A percentile compares a stretch with the other conserved stretches of the same genome.
Evolutionary conservation across 1,140 invertebrate genomes (phyloP).

Genomic region (Anastrepha ludens): DNA sequence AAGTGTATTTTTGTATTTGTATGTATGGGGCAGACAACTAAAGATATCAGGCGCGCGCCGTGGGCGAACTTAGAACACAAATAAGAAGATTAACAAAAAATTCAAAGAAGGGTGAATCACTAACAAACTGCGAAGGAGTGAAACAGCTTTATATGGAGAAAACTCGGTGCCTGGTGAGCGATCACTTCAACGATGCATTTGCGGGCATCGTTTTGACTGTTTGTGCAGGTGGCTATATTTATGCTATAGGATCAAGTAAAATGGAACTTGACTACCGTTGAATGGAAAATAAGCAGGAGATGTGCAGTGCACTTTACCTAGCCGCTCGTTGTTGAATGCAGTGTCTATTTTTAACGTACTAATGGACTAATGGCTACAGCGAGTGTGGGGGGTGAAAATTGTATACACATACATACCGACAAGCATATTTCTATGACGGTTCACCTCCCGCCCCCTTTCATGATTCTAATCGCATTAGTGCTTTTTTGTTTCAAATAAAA

Average conservation of each 20-base stretch:
- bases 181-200: neutral
- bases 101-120: slow-evolving; percentile 11
- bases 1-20: neutral
- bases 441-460: neutral
- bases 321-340: neutral
- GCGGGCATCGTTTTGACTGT: neutral
- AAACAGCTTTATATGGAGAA: slow-evolving; percentile 27
- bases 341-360: neutral
- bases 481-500: slow-evolving; percentile 3
- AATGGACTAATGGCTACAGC: neutral
- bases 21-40: neutral
- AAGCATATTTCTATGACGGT: neutral
- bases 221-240: slow-evolving; percentile 36
- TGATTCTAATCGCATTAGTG: neutral
- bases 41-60: slow-evolving; percentile 10
- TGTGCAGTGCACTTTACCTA: neutral
- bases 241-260: slow-evolving; percentile 8
- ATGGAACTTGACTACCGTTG: neutral
- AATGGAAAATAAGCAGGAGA: neutral
- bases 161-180: neutral
- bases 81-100: slow-evolving; percentile 10
- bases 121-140: neutral
- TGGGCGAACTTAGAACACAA: neutral
- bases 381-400: neutral
- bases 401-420: neutral